Evolutionary conservation across 2,888 invertebrate genomes (phyloP), one percentile per base, ranked within the genome.

Genomic region (Beris chalybata): DNA sequence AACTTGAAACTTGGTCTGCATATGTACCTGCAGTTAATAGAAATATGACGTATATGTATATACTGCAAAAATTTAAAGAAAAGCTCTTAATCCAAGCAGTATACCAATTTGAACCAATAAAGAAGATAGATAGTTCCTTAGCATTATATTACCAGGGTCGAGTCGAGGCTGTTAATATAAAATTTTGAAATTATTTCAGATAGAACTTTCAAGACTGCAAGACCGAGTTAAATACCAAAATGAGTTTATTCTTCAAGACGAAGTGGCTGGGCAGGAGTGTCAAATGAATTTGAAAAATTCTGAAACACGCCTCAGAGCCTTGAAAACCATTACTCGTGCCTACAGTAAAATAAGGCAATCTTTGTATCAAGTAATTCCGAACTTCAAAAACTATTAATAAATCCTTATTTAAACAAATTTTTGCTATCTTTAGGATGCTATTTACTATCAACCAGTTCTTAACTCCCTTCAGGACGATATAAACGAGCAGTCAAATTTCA

Each of bases 361-460:
- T 11, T 45, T 61, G 11, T 61, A 55, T 43, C 56, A 63, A 29
- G 63, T 67, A 44, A n/a, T n/a, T 52, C 29, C 53, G 7, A 30
- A 15, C 2, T 56, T 38, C n/a, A 15, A 32, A 45, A 52, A 11
- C 12, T 2, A 15, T n/a, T 7, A 48, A 2, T 3, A 15, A 52
- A 2, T 15, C 5, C 3, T 11, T 15, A 13, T 50, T 29, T 22
- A 2, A 5, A 11, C 2, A n/a, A n/a, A 38, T 15, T 55, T 3
- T 53, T 53, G 5, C 9, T 9, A 48, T 47, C 13, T 64, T 9
- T 22, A 79, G 50, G 80, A 81, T 70, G 75, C 74, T 13, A 77
- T 78, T 38, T 81, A 79, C 66, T 81, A 78, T 67, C 79, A 79
- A 52, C 79, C 80, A 3, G 77, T 80, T 5, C 67, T 81, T 6